Percentiles rank a stretch among this genome's conserved stretches.
phyloP scores from a whole-genome alignment of 2,113 vertebrate genomes.

The Lepus timidus region DNA sequence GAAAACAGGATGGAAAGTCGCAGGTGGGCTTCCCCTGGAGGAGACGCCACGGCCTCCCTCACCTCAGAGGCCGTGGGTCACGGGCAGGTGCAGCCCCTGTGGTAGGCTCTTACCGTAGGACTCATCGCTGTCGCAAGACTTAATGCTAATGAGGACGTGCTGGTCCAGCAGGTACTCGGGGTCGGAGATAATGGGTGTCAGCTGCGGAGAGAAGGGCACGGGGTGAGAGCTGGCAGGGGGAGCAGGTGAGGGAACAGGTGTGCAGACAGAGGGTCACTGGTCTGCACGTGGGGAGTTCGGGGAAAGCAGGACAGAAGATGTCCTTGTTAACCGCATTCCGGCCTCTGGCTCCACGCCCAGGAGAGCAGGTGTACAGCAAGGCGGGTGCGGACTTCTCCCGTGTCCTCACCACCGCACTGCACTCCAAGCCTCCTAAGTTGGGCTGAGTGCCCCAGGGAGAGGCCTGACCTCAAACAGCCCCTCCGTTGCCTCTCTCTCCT shows the following conservation, averaged over 20 bases:
- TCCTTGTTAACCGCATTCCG: not conserved
- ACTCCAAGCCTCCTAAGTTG: not conserved
- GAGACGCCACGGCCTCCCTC: too few relatives aligned
- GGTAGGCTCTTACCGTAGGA: conserved; percentile 92
- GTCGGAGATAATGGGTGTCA: conserved; percentile 98
- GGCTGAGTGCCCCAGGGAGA: not conserved
- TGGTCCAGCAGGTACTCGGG: conserved; percentile 98
- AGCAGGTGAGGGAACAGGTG: not conserved
- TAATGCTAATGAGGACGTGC: conserved; percentile 97
- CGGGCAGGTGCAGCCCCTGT: rapidly evolving
- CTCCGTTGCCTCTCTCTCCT: not conserved
- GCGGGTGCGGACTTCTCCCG: not conserved
- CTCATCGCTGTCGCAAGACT: conserved; percentile 96
- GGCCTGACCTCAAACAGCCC: not conserved
- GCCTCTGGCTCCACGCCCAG: not conserved
- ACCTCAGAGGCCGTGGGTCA: not conserved
- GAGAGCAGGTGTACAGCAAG: not conserved
- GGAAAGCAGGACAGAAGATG: not conserved
- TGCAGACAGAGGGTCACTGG: not conserved
- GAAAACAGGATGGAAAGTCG: rapidly evolving
- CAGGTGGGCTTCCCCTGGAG: rapidly evolving
- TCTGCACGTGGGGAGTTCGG: too few relatives aligned
- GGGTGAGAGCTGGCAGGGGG: not conserved
- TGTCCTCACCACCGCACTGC: too few relatives aligned
- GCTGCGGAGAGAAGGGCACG: conserved; percentile 86